Conservation (phyloP, 2,888 invertebrate genomes). For the Troides oblongomaculatus region DNA sequence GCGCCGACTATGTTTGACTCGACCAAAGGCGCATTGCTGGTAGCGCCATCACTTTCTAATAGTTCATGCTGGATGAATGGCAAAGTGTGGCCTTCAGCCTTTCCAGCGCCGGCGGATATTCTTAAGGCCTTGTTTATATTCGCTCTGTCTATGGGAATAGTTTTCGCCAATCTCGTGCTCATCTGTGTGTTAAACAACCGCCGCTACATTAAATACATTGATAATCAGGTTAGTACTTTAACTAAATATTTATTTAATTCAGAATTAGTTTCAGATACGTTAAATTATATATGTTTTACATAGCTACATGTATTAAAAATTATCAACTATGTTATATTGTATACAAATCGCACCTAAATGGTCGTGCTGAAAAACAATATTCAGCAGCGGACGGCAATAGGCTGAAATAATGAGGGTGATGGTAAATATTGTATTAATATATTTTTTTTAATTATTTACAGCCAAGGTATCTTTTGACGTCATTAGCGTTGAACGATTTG, state of each 20-base stretch:
- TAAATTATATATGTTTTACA: slow-evolving; percentile 1
- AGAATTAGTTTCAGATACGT: background rate
- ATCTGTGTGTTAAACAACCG: slow-evolving; percentile 92
- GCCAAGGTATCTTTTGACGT: slow-evolving; percentile 93
- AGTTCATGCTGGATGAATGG: slow-evolving; percentile 89
- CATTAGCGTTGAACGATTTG: slow-evolving; percentile 91
- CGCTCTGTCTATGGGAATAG: slow-evolving; percentile 87
- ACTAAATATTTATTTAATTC: background rate
- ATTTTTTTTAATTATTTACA: slow-evolving; percentile 57
- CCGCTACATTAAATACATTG: slow-evolving; percentile 90
- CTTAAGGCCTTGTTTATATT: slow-evolving; percentile 88
- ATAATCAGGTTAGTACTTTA: slow-evolving; percentile 87
- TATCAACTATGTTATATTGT: background rate
- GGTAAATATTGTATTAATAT: slow-evolving; percentile 11
- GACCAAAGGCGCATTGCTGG: slow-evolving; percentile 85
- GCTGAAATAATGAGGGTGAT: too few relatives aligned
- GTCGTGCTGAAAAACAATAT: too few relatives aligned
- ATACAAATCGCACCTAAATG: too few relatives aligned
- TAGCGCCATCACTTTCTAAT: slow-evolving; percentile 89
- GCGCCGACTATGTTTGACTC: slow-evolving; percentile 82
- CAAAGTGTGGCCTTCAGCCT: slow-evolving; percentile 82
- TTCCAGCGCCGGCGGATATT: slow-evolving; percentile 85
- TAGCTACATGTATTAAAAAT: slow-evolving; percentile 15
- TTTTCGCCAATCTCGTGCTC: slow-evolving; percentile 88
- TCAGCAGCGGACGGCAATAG: too few relatives aligned